These are phyloP conservation scores for Ifrita kowaldi DNA, from an alignment of 2,113 vertebrate genomes.

Conservation along the genomic window DNA sequence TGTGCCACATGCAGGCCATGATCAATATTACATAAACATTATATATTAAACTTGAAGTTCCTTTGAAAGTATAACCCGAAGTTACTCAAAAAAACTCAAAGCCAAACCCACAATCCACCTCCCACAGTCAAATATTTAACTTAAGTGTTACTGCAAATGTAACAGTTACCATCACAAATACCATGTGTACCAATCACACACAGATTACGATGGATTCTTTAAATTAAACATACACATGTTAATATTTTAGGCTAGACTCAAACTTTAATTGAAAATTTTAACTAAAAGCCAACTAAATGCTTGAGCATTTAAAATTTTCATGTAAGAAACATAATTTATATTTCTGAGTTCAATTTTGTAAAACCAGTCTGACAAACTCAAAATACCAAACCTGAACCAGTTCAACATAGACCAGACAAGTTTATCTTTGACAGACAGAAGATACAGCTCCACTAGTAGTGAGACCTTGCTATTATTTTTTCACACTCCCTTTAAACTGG, in stretches of 20 bases:
- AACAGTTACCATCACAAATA: neutral
- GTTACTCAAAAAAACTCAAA: neutral
- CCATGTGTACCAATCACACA: neutral
- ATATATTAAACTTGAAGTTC: neutral
- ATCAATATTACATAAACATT: neutral
- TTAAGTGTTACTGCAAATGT: neutral
- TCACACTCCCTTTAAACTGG: neutral
- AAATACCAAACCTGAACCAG: neutral
- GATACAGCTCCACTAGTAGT: neutral
- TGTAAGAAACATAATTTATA: neutral
- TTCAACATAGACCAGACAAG: neutral
- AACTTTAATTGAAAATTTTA: neutral
- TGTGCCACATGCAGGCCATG: neutral
- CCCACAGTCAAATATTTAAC: neutral
- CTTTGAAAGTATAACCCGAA: neutral
- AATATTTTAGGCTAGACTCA: neutral
- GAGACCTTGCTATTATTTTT: neutral
- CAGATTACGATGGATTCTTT: neutral
- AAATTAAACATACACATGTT: neutral
- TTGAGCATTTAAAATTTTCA: neutral
- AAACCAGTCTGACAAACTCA: neutral
- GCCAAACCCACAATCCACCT: neutral
- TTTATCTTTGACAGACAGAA: neutral
- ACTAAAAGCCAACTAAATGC: accelerated
- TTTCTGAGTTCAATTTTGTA: neutral